Conservation (phyloP, 2,113 vertebrate species). For the Prochilodus magdalenae region DNA sequence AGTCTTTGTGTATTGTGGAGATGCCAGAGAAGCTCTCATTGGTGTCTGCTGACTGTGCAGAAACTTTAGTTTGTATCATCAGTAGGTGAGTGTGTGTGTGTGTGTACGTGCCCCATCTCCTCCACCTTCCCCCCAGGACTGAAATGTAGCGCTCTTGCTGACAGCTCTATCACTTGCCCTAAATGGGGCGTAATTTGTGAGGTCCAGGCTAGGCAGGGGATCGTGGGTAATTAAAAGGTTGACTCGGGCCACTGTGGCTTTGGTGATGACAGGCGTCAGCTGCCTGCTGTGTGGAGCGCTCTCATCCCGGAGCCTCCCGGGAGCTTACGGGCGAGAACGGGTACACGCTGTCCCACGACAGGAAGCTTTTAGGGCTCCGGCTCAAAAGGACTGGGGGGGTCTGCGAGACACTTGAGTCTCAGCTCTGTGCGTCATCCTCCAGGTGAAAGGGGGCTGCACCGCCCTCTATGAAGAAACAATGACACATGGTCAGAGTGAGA, state of each 20-base stretch:
- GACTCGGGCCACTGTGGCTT: slow-evolving; percentile 67
- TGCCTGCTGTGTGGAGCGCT: slow-evolving; percentile 63
- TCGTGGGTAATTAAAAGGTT: slow-evolving; percentile 83
- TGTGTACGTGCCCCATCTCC: slow-evolving; percentile 43
- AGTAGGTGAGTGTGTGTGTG: slow-evolving; percentile 47
- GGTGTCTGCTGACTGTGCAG: slow-evolving; percentile 29
- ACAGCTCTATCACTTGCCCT: slow-evolving; percentile 79
- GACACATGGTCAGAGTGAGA: not conserved
- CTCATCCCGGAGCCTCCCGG: slow-evolving; percentile 54
- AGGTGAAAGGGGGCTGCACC: not conserved
- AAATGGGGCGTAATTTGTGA: slow-evolving; percentile 84
- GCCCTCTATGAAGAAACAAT: not conserved
- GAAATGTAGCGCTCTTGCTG: slow-evolving; percentile 78
- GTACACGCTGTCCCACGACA: not conserved
- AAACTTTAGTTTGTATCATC: slow-evolving; percentile 27
- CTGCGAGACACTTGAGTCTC: slow-evolving; percentile 27
- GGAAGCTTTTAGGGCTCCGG: slow-evolving; percentile 27
- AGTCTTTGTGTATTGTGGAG: slow-evolving; percentile 11
- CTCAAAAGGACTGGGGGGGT: slow-evolving; percentile 34
- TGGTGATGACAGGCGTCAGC: slow-evolving; percentile 75
- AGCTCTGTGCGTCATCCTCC: slow-evolving; percentile 1
- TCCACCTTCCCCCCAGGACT: slow-evolving; percentile 64
- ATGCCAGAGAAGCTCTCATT: slow-evolving; percentile 19
- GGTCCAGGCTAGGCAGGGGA: slow-evolving; percentile 72
- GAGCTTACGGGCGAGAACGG: slow-evolving; percentile 23